A percentile compares a stretch with the other conserved stretches of the same genome.
Conservation (phyloP, 2,797 vertebrate species). For the Trichosurus vulpecula region DNA sequence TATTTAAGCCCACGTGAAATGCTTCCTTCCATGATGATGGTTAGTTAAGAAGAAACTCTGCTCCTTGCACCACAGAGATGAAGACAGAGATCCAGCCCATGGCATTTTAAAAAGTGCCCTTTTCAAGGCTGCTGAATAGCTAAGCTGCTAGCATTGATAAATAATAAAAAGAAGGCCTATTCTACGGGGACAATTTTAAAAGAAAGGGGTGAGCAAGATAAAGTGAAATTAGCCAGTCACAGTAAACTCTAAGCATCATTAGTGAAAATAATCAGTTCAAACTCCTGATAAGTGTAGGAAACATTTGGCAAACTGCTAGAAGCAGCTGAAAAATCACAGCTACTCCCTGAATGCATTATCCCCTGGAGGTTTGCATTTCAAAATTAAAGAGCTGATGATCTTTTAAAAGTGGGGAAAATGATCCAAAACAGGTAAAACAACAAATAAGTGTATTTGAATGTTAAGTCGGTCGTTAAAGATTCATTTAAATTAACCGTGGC, state of each 20-base stretch:
- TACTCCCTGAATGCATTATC: conserved; percentile 60
- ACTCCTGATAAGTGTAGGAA: conserved; percentile 58
- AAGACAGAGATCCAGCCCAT: conserved; percentile 54
- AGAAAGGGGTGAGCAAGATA: conserved; percentile 47
- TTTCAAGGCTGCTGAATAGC: conserved; percentile 55
- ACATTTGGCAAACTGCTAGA: conserved; percentile 67
- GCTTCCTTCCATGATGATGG: conserved; percentile 67
- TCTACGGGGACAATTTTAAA: conserved; percentile 46
- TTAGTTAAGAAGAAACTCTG: conserved; percentile 65
- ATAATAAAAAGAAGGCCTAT: conserved; percentile 19
- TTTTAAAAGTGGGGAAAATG: conserved; percentile 50
- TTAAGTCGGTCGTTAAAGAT: conserved; percentile 11
- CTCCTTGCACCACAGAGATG: conserved; percentile 38
- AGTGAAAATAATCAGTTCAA: conserved; percentile 57
- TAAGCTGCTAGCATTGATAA: conserved; percentile 42
- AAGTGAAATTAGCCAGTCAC: conserved; percentile 10
- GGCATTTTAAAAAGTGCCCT: conserved; percentile 32
- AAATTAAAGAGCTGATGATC: conserved; percentile 65
- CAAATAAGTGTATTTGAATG: not conserved
- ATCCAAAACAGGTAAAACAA: conserved; percentile 32
- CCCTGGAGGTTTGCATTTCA: conserved; percentile 58
- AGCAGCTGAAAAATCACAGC: conserved; percentile 59
- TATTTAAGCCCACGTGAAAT: conserved; percentile 75
- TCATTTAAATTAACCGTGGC: conserved; percentile 7
- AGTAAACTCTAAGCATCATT: conserved; percentile 52